Evolutionary conservation across 2,113 vertebrate genomes (phyloP).

Genomic region (Ornithorhynchus anatinus): DNA sequence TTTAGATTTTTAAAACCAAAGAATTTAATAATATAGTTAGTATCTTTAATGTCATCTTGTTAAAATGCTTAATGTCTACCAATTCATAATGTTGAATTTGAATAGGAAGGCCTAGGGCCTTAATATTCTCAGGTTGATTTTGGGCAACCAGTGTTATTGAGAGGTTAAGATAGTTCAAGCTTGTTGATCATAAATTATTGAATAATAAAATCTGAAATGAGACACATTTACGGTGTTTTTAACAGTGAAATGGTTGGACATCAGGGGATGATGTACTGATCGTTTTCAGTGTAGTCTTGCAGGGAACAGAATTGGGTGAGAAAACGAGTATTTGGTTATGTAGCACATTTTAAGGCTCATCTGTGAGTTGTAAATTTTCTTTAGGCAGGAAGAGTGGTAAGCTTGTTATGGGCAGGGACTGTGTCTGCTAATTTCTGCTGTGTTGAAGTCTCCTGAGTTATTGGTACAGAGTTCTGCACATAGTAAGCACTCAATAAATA

Average conservation of each 20-base stretch:
- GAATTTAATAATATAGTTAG: no score
- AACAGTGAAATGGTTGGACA: conserved; percentile 24
- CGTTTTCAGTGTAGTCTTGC: not conserved
- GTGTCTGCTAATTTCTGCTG: no score
- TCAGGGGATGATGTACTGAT: conserved; percentile 6
- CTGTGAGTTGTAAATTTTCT: not conserved
- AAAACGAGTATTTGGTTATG: not conserved
- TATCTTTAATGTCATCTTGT: no score
- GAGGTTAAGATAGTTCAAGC: not conserved
- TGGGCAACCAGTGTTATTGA: not conserved
- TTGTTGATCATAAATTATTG: conserved; percentile 8
- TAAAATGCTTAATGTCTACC: no score
- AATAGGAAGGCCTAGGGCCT: rapidly evolving
- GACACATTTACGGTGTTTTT: conserved; percentile 21
- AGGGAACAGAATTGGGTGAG: conserved; percentile 11
- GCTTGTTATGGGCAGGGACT: no score
- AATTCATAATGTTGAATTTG: not conserved
- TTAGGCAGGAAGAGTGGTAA: no score
- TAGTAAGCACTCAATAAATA: no score
- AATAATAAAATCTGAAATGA: conserved; percentile 10
- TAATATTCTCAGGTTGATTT: no score
- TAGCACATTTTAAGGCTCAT: conserved; percentile 8
- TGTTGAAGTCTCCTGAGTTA: no score
- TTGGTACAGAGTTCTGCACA: no score
- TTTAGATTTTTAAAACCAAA: no score